Percentiles rank a stretch among this genome's conserved stretches.
These are phyloP conservation scores for Kryptolebias marmoratus DNA, from an alignment of 2,113 vertebrate genomes.

Conservation along the genomic window DNA sequence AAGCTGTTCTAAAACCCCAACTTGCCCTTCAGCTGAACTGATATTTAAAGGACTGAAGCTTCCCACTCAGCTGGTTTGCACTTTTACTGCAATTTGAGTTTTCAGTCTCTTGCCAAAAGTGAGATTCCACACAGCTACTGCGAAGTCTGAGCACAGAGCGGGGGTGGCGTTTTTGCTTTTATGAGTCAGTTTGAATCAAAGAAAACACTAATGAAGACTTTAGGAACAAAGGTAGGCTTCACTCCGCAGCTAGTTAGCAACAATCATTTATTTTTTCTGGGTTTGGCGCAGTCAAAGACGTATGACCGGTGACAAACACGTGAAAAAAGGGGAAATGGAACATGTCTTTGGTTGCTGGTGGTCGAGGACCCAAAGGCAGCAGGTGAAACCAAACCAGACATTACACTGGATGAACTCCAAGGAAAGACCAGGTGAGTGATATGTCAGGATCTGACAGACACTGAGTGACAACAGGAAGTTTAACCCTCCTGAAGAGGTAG, in stretches of 20 bases:
- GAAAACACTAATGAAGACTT: constrained; percentile 49
- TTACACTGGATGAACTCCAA: too few species aligned
- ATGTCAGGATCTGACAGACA: too few species aligned
- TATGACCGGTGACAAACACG: too few species aligned
- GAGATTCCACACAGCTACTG: constrained; percentile 24
- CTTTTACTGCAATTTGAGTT: constrained; percentile 25
- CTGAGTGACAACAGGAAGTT: too few species aligned
- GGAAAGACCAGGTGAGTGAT: too few species aligned
- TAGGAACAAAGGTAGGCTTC: neutral
- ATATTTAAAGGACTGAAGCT: constrained; percentile 11
- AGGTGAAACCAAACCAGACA: too few species aligned
- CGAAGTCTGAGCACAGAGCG: neutral
- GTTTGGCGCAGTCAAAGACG: too few species aligned
- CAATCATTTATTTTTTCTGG: constrained; percentile 18
- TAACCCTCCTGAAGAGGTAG: too few species aligned
- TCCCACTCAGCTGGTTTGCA: constrained; percentile 21
- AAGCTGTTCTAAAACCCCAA: constrained; percentile 28
- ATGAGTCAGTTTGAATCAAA: constrained; percentile 47
- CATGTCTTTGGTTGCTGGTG: too few species aligned
- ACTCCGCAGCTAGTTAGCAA: constrained; percentile 34
- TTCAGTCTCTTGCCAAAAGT: constrained; percentile 49
- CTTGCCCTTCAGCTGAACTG: neutral
- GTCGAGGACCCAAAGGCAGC: too few species aligned
- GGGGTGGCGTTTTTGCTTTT: constrained; percentile 18
- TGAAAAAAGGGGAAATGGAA: too few species aligned